Percentiles rank a stretch among this genome's conserved stretches.
Conservation (phyloP, 92 coral and sea anemone species). For the Epizoanthus fatuus region DNA sequence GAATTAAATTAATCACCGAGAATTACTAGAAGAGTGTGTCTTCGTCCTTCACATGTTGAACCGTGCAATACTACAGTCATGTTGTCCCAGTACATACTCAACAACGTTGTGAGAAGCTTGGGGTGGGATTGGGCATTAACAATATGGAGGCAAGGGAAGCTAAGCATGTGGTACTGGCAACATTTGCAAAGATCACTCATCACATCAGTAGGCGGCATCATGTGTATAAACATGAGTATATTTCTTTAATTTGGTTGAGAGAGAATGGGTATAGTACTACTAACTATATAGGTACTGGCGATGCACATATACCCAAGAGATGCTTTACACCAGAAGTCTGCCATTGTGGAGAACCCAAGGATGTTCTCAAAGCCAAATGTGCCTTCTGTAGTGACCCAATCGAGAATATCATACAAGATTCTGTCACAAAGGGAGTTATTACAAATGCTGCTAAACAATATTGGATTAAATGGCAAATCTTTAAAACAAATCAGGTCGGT, state of each 20-base stretch:
- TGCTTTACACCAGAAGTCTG: conserved; percentile 23
- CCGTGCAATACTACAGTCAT: neutral
- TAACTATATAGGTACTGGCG: neutral
- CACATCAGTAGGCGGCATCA: neutral
- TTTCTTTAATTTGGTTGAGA: conserved; percentile 26
- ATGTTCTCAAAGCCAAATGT: neutral
- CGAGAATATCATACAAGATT: conserved; percentile 6
- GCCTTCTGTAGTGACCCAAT: conserved; percentile 9
- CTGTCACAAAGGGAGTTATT: conserved; percentile 20
- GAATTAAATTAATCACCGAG: too few species aligned
- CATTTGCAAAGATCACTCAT: neutral
- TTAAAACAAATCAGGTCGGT: too few species aligned
- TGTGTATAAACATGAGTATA: conserved; percentile 26
- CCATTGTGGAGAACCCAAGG: conserved; percentile 27
- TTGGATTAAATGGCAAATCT: too few species aligned
- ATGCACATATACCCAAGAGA: neutral
- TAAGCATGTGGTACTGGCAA: conserved; percentile 10
- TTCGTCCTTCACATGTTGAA: too few species aligned
- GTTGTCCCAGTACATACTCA: conserved; percentile 18
- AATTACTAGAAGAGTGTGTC: too few species aligned
- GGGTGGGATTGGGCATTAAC: conserved; percentile 27
- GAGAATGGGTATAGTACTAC: conserved; percentile 23
- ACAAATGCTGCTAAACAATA: conserved; percentile 22
- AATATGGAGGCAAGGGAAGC: conserved; percentile 31
- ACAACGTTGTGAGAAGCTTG: conserved; percentile 23